These are phyloP conservation scores for Bombus picipes DNA, from an alignment of 1,140 invertebrate species.

Conservation along the genomic window DNA sequence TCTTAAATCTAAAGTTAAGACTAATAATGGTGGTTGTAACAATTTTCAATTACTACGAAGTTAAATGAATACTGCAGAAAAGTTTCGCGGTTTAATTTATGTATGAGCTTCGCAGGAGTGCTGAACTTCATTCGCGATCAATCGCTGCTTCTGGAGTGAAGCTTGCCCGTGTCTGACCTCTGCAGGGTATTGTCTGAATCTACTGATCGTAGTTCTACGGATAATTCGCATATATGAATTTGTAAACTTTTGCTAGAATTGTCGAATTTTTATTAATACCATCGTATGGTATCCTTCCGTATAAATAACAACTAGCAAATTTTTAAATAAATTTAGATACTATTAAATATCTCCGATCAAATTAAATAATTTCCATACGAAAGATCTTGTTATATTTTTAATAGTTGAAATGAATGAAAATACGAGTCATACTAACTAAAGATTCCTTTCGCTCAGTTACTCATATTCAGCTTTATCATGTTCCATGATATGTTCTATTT, in stretches of 20 bases:
- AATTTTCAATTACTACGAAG: constrained; percentile 21
- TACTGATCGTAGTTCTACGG: not conserved
- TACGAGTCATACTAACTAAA: not conserved
- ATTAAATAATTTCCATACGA: not conserved
- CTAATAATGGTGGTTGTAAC: not conserved
- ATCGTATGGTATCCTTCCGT: not conserved
- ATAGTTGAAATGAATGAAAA: not conserved
- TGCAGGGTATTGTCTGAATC: not conserved
- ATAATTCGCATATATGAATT: not conserved
- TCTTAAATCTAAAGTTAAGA: not conserved
- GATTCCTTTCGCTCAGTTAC: not conserved
- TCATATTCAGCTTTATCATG: not conserved
- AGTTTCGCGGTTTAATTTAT: constrained; percentile 20
- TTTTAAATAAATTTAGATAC: not conserved
- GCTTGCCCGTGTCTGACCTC: not conserved
- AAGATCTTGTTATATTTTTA: not conserved
- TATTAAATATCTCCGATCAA: not conserved
- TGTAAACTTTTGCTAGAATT: not conserved
- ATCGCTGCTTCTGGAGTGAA: not conserved
- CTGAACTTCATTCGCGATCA: not conserved
- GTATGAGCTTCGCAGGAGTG: not conserved
- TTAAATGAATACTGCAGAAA: constrained; percentile 22
- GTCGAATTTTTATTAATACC: not conserved
- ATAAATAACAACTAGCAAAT: not conserved
- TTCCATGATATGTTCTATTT: no score